phyloP scores from a whole-genome alignment of 2,113 vertebrate species.

The Periophthalmodon schlosseri region DNA sequence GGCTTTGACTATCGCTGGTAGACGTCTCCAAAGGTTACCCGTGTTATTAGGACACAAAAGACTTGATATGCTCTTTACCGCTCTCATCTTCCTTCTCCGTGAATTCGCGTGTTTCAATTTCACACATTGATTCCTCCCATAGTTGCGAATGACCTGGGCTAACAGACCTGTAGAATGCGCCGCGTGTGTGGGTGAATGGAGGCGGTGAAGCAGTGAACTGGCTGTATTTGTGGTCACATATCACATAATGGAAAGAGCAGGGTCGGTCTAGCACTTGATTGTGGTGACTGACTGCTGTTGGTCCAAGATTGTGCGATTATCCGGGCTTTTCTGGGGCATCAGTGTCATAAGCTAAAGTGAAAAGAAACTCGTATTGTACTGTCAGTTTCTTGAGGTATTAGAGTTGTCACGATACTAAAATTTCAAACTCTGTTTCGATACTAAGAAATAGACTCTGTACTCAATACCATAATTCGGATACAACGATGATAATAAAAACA shows the following conservation, averaged over 20 bases:
- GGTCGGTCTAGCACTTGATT: neutral
- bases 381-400: too few relatives aligned
- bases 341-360: neutral
- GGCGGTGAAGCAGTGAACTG: constrained; percentile 21
- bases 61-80: constrained; percentile 42
- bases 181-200: neutral
- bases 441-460: too few relatives aligned
- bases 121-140: constrained; percentile 50
- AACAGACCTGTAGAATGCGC: constrained; percentile 34
- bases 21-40: constrained; percentile 9
- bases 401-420: too few relatives aligned
- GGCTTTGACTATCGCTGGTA: constrained; percentile 19
- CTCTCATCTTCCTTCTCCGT: constrained; percentile 19
- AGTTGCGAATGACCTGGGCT: constrained; percentile 47
- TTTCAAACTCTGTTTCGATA: too few relatives aligned
- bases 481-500: too few relatives aligned
- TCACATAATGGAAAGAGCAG: constrained; percentile 3
- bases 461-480: too few relatives aligned
- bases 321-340: neutral
- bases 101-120: constrained; percentile 27
- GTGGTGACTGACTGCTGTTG: neutral
- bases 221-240: neutral
- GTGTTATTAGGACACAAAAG: constrained; percentile 45
- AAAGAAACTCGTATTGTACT: neutral
- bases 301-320: neutral